Evolutionary conservation across 2,797 vertebrate species (phyloP), one percentile per base, ranked within the genome.

Genomic region (Carcharodon carcharias): DNA sequence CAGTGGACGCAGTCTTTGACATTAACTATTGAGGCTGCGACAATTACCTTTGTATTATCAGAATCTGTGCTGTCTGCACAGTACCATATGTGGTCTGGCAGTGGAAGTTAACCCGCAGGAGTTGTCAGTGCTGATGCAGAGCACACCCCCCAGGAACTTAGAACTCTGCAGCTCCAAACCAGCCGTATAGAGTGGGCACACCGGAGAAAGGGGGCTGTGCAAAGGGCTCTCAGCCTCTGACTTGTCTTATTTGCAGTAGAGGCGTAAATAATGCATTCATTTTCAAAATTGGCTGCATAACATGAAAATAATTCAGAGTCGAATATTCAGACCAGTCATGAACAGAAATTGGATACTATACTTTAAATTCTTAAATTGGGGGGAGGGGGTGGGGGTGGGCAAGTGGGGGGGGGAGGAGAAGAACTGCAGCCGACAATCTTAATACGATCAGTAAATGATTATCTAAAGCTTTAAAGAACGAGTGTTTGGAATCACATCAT

Each of bases 101-200:
- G 50, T 58, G 45, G 71, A 71, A 95, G 94, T 77, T 95, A 95
- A 95, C 94, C 94, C 94, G 54, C 67, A 73, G 71, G 94, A 95
- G 67, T 95, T 95, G 93, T 71, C 45, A 95, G 26, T 71, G 45
- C 40, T 95, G 67, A 95, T 73, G 67, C 45, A 95, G 67, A 73
- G 69, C 67, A 56, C 67, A 58, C 94, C 94, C 50, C 28, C 65
- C 50, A 77, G 50, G 69, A 95, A 93, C 91, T 93, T 93, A 23
- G 3, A 91, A 67, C 91, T 93, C 91, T 23, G 91, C 63, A 67
- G 91, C 61, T 93, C 40, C 91, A 67, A 40, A 3, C 63, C 91
- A 67, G 91, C n/a, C 91, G n/a, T 6, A 45, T 40, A 67, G n/a
- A 93, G 89, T 40, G n/a, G 87, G 4, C 87, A 89, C 50, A 89